Base-by-base conservation (phyloP, 2,113 vertebrate species). In the Ictalurus punctatus region DNA sequence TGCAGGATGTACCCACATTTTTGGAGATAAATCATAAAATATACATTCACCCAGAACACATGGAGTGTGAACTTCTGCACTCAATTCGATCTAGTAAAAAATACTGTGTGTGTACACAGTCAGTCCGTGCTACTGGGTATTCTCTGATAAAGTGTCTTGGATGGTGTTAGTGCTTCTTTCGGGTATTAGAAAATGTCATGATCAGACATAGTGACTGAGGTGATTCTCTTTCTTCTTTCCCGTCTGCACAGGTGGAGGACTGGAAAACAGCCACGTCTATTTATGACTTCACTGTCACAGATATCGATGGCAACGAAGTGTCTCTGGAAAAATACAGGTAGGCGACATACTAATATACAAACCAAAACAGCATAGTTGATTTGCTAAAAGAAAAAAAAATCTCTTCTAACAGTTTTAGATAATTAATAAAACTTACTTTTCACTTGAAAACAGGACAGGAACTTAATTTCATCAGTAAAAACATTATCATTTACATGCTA, bases 291-390 rank as follows among this genome's bases (percentile, higher is more conserved):
- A 95, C 95, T 5, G 97, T 97, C 7, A 94, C 71, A 0, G 98
- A 99, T 88, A 99, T 99, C 0, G 97, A 99, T 8, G 98, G 98
- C 56, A 95, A 93, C 14, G 86, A 95, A 69, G 95, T 99, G 6
- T 96, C 96, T 87, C 90, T 99, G 23, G 97, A 98, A 87, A 97
- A 97, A 90, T 99, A 98, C 96, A 96, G 95, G 98, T 97, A 86
- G 56, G 93, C 5, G 5, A 58, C 14, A 81, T 34, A 17, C 23
- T 16, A 78, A 48, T 27, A 25, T 69, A 40, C 8, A 73, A 48
- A 34, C n/a, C n/a, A 69, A 69, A 69, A 17, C 1, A 4, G 3
- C 14, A 69, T 16, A 1, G 4, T 17, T 30, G 12, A 69, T 69
- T 69, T 69, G 13, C 13, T 69, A 14, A 16, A 16, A 30, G 0